phyloP scores from a whole-genome alignment of 1,140 invertebrate genomes.

The Lutraria rhynchaena region DNA sequence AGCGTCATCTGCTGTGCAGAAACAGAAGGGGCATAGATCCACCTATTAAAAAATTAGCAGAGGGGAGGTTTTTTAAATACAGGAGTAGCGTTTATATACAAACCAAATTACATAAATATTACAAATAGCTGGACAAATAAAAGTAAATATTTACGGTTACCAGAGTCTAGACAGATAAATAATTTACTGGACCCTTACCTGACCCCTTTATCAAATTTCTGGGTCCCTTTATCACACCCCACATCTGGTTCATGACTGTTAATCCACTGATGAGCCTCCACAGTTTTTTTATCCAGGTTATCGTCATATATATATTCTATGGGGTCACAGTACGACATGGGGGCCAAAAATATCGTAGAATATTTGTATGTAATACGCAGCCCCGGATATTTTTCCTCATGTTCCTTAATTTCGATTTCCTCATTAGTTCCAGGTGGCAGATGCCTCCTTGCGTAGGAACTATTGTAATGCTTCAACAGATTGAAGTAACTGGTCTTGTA shows the following conservation, averaged over 20 bases:
- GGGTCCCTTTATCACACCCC: slow-evolving; percentile 75
- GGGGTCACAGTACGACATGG: slow-evolving; percentile 82
- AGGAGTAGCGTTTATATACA: too few relatives aligned
- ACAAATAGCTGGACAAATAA: too few relatives aligned
- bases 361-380: slow-evolving; percentile 76
- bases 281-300: slow-evolving; percentile 81
- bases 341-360: slow-evolving; percentile 82
- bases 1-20: too few relatives aligned
- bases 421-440: slow-evolving; percentile 78
- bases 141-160: too few relatives aligned
- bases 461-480: slow-evolving; percentile 81
- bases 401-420: slow-evolving; percentile 79
- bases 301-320: slow-evolving; percentile 83
- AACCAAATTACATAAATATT: too few relatives aligned
- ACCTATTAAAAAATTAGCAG: too few relatives aligned
- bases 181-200: slow-evolving; percentile 72
- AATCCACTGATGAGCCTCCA: slow-evolving; percentile 82
- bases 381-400: slow-evolving; percentile 79
- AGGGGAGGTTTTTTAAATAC: too few relatives aligned
- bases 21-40: too few relatives aligned
- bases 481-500: slow-evolving; percentile 81
- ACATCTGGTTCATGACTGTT: slow-evolving; percentile 78
- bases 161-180: neutral
- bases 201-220: slow-evolving; percentile 80
- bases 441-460: slow-evolving; percentile 65